Percentiles rank a stretch among this genome's conserved stretches.
Evolutionary conservation across 2,113 vertebrate species (phyloP).

Genomic region (Pseudopipra pipra): DNA sequence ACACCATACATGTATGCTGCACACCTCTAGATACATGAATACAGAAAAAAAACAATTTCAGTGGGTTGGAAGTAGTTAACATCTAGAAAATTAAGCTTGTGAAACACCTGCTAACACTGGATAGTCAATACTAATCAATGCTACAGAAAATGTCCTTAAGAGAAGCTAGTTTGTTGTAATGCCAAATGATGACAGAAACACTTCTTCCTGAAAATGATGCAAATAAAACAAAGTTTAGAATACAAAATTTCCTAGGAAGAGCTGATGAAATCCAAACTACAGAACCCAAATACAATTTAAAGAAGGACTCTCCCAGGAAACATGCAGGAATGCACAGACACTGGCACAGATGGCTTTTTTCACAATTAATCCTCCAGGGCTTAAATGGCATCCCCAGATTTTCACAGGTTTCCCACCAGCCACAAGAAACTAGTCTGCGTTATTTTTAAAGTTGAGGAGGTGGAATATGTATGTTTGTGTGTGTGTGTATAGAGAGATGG

Average conservation of each 20-base stretch:
- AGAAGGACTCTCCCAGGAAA: background rate
- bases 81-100: background rate
- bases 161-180: background rate
- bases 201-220: background rate
- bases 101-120: background rate
- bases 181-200: background rate
- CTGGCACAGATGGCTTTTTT: background rate
- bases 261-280: background rate
- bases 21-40: rapidly evolving
- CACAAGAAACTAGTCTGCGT: background rate
- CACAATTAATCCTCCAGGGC: background rate
- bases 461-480: rapidly evolving
- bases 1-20: background rate
- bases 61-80: background rate
- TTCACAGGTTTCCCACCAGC: background rate
- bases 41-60: background rate
- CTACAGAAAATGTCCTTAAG: background rate
- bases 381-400: background rate
- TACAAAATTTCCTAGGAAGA: background rate
- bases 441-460: background rate
- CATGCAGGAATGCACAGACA: background rate
- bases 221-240: background rate
- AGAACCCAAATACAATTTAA: background rate
- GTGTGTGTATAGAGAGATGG: background rate
- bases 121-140: background rate